phyloP scores from a whole-genome alignment of 2,113 vertebrate genomes.

The Montifringilla adamsi region DNA sequence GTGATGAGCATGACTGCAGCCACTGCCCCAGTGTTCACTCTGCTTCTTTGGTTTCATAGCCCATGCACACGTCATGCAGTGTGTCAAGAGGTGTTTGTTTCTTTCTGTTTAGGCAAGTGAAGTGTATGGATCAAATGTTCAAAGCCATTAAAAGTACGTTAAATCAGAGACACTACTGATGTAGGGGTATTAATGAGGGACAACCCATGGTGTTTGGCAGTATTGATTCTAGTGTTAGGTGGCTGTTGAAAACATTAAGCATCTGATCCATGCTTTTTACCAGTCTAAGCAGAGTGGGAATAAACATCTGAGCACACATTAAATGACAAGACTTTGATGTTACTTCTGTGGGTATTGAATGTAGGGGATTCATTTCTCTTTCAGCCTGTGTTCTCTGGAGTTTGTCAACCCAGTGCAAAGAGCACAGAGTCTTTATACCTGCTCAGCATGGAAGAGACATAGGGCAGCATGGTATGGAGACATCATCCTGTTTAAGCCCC shows the following conservation, averaged over 20 bases:
- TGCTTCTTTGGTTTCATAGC: background rate
- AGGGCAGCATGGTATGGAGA: background rate
- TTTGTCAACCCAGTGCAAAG: background rate
- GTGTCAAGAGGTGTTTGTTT: conserved; percentile 23
- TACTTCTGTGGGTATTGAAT: background rate
- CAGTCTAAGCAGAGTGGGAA: conserved; percentile 6
- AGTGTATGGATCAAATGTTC: conserved; percentile 57
- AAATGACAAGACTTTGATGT: background rate
- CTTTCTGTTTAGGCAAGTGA: conserved; percentile 46
- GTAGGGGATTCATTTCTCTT: background rate
- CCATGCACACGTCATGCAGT: background rate
- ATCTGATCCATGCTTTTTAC: conserved; percentile 59
- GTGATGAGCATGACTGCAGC: background rate
- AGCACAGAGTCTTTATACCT: background rate
- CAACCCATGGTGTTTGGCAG: background rate
- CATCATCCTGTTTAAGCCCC: background rate
- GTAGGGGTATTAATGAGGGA: conserved; percentile 42
- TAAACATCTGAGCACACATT: conserved; percentile 28
- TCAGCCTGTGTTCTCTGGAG: background rate
- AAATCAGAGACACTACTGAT: conserved; percentile 52
- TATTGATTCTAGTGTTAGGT: conserved; percentile 60
- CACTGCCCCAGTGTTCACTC: background rate
- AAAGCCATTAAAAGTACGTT: conserved; percentile 46
- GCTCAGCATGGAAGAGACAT: background rate
- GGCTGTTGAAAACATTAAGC: conserved; percentile 56